These are phyloP conservation scores for Peromyscus polionotus DNA, from an alignment of 2,113 vertebrate species.

Conservation along the genomic window DNA sequence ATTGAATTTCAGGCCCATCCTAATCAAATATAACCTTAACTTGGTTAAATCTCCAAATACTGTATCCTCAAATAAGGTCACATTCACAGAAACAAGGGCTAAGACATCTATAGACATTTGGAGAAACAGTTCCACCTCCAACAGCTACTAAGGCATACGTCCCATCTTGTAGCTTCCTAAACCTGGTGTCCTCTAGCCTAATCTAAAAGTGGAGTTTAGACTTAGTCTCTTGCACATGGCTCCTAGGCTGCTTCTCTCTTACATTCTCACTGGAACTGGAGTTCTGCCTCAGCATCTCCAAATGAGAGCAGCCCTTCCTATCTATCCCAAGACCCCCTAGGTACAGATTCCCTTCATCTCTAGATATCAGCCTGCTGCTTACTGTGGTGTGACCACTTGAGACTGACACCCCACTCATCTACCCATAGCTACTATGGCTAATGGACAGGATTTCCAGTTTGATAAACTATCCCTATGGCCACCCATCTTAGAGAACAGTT, in stretches of 20 bases:
- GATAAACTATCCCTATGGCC: not conserved
- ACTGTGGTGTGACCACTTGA: not conserved
- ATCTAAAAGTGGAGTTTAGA: not conserved
- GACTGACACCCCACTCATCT: not conserved
- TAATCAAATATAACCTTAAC: not conserved
- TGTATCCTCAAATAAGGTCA: not conserved
- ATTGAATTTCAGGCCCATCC: not conserved
- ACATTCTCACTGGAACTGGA: not conserved
- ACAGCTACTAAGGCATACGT: not conserved
- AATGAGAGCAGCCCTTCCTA: not conserved
- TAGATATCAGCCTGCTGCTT: too few species aligned
- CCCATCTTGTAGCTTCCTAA: not conserved
- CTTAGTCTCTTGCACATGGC: rapidly evolving
- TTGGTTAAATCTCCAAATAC: not conserved
- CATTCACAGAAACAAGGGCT: not conserved
- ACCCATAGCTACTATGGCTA: not conserved
- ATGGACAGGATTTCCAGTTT: not conserved
- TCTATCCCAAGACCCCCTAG: not conserved
- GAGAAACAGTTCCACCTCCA: not conserved
- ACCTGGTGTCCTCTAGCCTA: not conserved
- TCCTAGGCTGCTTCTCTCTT: not conserved
- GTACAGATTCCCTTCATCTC: not conserved
- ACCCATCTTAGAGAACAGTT: not conserved
- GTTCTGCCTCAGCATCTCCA: not conserved
- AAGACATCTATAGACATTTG: not conserved